Base-by-base conservation (phyloP, 2,113 vertebrate species). In the Brachyhypopomus gauderio region DNA sequence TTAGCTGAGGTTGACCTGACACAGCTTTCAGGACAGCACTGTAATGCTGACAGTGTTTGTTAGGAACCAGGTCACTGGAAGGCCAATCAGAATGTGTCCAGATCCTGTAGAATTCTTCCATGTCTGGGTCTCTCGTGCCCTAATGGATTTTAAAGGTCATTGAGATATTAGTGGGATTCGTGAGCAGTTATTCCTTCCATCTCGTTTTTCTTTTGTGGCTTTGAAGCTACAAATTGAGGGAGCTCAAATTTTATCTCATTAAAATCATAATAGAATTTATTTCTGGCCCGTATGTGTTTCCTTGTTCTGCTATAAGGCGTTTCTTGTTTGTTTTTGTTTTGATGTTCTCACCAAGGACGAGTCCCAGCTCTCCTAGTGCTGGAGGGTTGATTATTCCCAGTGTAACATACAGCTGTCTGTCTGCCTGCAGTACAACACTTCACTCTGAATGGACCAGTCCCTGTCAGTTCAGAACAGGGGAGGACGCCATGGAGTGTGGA, bases 1-100 rank as follows among this genome's bases (percentile, higher is more conserved):
- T 30, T 30, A 2, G 30, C 30, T 30, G 30, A 73, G 41, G 71
- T 64, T 73, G 70, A 73, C 78, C 64, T 45, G 71, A 73, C 71
- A 52, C 63, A 19, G 25, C 9, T 8, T 41, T 41, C 41, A 41
- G 41, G 5, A 4, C 41, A 5, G 41, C 41, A 41, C 41, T 9
- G 41, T 9, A 41, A 41, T 41, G 30, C 30, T 30, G 41, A 41
- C 4, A 5, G 5, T 41, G 41, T 41, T 41, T 41, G 41, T 41
- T 41, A 4, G 41, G 41, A 41, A 7, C 4, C 41, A 41, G 41
- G 9, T 1, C 41, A 2, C 41, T 41, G 41, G 41, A 6, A 5
- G 41, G 9, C 41, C 41, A 41, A 41, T 41, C 41, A 41, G 41
- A 6, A 41, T 41, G 41, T 30, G 30, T 30, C 1, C 41, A 41